Percentiles rank a stretch among this genome's conserved stretches.
These are phyloP conservation scores for Tetheella fluctuosa DNA, from an alignment of 2,888 invertebrate species.

Conservation along the genomic window DNA sequence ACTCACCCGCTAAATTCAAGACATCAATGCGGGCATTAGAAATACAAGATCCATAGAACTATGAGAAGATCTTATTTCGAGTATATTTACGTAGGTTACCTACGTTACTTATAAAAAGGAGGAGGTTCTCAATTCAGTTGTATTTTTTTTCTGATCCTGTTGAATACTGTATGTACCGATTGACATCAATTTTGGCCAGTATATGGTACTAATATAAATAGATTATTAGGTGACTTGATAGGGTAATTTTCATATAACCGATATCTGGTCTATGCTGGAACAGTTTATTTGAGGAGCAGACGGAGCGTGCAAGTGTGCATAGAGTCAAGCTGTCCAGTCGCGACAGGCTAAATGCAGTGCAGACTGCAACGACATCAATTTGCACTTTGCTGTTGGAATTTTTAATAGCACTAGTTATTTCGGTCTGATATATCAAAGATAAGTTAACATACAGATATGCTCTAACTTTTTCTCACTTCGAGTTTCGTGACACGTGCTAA, in stretches of 20 bases:
- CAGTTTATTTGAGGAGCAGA: constrained; percentile 66
- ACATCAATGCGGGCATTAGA: no score
- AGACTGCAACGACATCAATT: constrained; percentile 73
- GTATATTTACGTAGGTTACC: no score
- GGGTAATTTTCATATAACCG: neutral
- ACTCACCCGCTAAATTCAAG: neutral
- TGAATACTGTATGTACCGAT: no score
- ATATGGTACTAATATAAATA: no score
- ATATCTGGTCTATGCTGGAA: constrained; percentile 43
- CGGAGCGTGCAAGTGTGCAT: constrained; percentile 45
- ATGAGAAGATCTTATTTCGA: no score
- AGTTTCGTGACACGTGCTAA: no score
- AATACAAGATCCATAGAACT: no score
- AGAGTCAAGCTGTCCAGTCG: constrained; percentile 52
- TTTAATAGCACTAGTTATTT: constrained; percentile 74
- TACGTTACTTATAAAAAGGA: no score
- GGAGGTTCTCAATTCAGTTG: no score
- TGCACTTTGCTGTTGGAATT: constrained; percentile 78
- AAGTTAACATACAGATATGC: constrained; percentile 42
- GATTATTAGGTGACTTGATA: neutral
- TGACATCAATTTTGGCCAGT: no score
- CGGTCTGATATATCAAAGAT: constrained; percentile 64
- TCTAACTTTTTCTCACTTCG: neutral
- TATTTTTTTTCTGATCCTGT: no score
- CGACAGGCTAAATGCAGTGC: constrained; percentile 69